Evolutionary conservation across 2,797 vertebrate genomes (phyloP), one percentile per base, ranked within the genome.

Genomic region (Thamnophis elegans): DNA sequence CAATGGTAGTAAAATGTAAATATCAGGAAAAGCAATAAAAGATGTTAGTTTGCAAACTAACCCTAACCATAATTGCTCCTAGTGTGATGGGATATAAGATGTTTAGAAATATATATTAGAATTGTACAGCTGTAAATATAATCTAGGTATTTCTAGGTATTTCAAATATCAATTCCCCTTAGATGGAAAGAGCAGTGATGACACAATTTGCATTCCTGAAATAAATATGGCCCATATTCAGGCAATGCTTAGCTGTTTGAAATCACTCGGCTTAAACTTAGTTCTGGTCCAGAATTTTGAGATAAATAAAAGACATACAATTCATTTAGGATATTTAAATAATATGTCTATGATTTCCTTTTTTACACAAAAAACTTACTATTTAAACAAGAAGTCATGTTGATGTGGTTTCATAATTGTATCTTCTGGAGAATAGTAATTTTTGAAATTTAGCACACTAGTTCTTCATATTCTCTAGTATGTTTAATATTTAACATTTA

Each of bases 71-170:
- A 95, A 88, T 95, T 92, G 82, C 62, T 47, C 87, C 16, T 0
- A 86, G 91, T 93, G 56, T 94, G 91, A 91, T 93, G 47, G 58
- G 85, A 90, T 56, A 93, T 89, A 94, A 53, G 92, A 92, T 94
- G 95, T 73, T 96, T 92, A 92, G 94, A 93, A 85, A 92, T 73
- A 54, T 9, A 73, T 88, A 51, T 91, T 2, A 2, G 22, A 32
- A 92, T 94, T 97, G 96, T 97, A 97, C 95, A 97, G 96, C 93
- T 97, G 97, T 97, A 97, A 97, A 97, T 97, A 97, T 87, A 93
- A 86, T 94, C 92, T 90, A 94, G 94, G 95, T 97, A 95, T 97
- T 96, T 95, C 94, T 60, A 60, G 59, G 59, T 62, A 28, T 62
- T 62, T 62, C 60, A 93, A 96, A 94, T 95, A 96, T 96, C 94